Percentiles rank a stretch among this genome's conserved stretches.
Conservation (phyloP, 2,888 invertebrate species). For the Volucella bombylans region DNA sequence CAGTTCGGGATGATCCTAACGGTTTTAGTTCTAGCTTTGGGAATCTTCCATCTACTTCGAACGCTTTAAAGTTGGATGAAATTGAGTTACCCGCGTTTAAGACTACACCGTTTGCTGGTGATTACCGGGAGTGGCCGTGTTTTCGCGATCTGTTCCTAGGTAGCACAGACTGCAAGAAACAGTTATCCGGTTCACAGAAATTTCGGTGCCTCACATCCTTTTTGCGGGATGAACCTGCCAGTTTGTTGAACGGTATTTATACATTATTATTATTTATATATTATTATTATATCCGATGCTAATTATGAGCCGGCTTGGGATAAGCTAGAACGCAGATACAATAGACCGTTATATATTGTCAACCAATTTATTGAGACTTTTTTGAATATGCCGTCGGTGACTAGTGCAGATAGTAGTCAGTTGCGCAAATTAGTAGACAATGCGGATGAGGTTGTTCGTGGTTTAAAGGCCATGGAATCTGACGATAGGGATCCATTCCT, state of each 20-base stretch:
- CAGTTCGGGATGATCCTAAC: background rate
- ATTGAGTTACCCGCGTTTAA: constrained; percentile 4
- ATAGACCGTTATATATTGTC: constrained; percentile 24
- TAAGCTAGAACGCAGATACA: constrained; percentile 13
- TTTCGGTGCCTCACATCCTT: constrained; percentile 4
- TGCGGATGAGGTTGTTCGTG: constrained; percentile 4
- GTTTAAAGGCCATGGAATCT: background rate
- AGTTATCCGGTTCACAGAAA: constrained; percentile 8
- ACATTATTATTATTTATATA: too few relatives aligned
- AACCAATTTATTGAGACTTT: constrained; percentile 18
- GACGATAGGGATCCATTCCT: constrained; percentile 13
- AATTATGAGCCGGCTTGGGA: constrained; percentile 24
- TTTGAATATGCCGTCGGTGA: background rate
- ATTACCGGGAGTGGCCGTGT: constrained; percentile 24
- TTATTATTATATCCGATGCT: background rate
- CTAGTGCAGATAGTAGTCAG: background rate
- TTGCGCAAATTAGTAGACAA: constrained; percentile 12
- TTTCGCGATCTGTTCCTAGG: constrained; percentile 21
- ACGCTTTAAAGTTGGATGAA: background rate
- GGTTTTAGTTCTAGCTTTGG: background rate
- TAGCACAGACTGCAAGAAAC: constrained; percentile 16
- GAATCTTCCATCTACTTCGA: constrained; percentile 7
- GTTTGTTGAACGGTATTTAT: constrained; percentile 10
- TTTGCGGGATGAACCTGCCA: constrained; percentile 26
- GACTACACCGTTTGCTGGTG: constrained; percentile 14